Percentiles rank a stretch among this genome's conserved stretches.
These are phyloP conservation scores for Megaleporinus macrocephalus DNA, from an alignment of 2,113 vertebrate species.

Conservation along the genomic window DNA sequence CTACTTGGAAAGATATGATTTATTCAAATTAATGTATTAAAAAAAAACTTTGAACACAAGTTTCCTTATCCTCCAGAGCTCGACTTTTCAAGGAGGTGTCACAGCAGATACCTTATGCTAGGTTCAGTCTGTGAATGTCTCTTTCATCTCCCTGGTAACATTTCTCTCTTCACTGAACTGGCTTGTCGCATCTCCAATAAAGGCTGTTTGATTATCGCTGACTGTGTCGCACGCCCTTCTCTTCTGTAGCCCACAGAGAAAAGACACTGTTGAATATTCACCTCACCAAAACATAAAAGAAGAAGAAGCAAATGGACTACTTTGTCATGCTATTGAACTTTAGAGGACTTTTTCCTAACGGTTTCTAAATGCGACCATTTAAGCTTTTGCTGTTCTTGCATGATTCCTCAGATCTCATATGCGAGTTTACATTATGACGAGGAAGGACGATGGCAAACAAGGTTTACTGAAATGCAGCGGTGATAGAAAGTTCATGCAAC, in stretches of 20 bases:
- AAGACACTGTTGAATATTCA: not conserved
- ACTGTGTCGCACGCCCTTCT: not conserved
- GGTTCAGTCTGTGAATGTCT: slow-evolving; percentile 8
- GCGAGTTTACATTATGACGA: too few relatives aligned
- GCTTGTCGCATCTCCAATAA: slow-evolving; percentile 10
- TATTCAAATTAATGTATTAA: not conserved
- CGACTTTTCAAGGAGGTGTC: slow-evolving; percentile 14
- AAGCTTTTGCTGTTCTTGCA: too few relatives aligned
- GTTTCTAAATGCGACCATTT: not conserved
- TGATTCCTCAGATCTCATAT: not conserved
- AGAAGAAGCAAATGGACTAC: not conserved
- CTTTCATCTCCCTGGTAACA: slow-evolving; percentile 15
- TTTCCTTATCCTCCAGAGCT: not conserved
- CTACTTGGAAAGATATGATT: not conserved
- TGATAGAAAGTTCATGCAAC: too few relatives aligned
- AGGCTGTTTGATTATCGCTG: slow-evolving; percentile 17
- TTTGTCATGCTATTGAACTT: not conserved
- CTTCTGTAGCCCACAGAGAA: slow-evolving; percentile 5
- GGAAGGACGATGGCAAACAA: not conserved
- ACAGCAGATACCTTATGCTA: slow-evolving; percentile 13
- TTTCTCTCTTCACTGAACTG: slow-evolving; percentile 21
- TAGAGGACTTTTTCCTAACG: not conserved
- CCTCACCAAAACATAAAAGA: not conserved
- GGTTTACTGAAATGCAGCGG: too few relatives aligned
- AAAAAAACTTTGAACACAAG: not conserved